A percentile compares a stretch with the other conserved stretches of the same genome.
Evolutionary conservation across 1,140 invertebrate genomes (phyloP).

Genomic region (Teleogryllus occipitalis): DNA sequence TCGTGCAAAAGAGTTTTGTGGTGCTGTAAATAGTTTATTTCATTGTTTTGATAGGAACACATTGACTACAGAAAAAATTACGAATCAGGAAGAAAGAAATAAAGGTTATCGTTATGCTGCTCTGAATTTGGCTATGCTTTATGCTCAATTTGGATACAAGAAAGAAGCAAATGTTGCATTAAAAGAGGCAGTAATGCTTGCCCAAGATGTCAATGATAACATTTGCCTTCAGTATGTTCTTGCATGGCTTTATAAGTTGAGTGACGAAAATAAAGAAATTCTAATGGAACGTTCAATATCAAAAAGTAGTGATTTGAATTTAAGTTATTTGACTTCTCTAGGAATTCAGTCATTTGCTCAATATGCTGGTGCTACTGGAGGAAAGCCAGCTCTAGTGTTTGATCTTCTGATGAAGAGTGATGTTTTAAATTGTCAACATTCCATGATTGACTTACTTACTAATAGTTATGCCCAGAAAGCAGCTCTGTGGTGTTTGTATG

Average conservation of each 20-base stretch:
- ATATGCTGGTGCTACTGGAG: conserved; percentile 34
- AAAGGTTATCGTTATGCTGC: conserved; percentile 79
- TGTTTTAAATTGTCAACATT: conserved; percentile 74
- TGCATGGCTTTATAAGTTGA: conserved; percentile 67
- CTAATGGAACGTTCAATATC: conserved; percentile 49
- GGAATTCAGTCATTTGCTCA: conserved; percentile 53
- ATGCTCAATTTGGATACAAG: conserved; percentile 77
- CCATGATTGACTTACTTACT: conserved; percentile 68
- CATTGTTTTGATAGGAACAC: conserved; percentile 74
- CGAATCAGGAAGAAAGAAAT: conserved; percentile 52
- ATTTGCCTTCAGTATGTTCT: conserved; percentile 77
- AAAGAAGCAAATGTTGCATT: conserved; percentile 67
- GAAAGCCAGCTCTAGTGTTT: conserved; percentile 37
- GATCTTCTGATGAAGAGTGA: conserved; percentile 71
- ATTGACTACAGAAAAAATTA: conserved; percentile 36
- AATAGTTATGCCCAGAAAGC: conserved; percentile 70
- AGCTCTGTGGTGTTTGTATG: conserved; percentile 78
- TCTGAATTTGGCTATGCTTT: conserved; percentile 78
- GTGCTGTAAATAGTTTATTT: conserved; percentile 72
- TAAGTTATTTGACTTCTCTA: conserved; percentile 53
- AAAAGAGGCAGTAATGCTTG: conserved; percentile 74
- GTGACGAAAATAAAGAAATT: conserved; percentile 40
- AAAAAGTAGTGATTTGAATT: conserved; percentile 48
- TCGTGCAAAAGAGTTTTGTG: conserved; percentile 77
- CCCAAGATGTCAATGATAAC: conserved; percentile 80